These are phyloP conservation scores for Boleophthalmus pectinirostris DNA, from an alignment of 2,113 vertebrate genomes.

Conservation along the genomic window DNA sequence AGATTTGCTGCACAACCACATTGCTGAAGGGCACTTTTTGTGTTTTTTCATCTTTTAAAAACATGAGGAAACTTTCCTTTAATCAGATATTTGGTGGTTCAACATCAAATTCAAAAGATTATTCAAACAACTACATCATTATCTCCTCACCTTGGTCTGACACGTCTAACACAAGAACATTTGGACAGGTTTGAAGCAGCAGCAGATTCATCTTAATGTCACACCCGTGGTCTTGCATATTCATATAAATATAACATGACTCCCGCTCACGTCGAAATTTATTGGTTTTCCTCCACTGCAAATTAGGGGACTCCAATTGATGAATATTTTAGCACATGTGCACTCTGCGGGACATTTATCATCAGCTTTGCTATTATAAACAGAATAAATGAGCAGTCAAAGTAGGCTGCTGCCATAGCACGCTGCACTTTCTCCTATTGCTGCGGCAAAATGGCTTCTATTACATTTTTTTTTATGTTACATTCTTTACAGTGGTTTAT, in stretches of 20 bases:
- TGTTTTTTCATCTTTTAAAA: slow-evolving; percentile 38
- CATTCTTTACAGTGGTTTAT: neutral
- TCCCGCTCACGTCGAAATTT: slow-evolving; percentile 75
- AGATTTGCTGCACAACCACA: slow-evolving; percentile 35
- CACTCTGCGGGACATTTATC: slow-evolving; percentile 96
- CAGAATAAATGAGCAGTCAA: slow-evolving; percentile 98
- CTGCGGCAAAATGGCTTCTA: slow-evolving; percentile 42
- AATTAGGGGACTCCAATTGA: slow-evolving; percentile 82
- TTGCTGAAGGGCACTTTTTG: slow-evolving; percentile 23
- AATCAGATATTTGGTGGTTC: slow-evolving; percentile 53
- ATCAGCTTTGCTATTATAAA: slow-evolving; percentile 90
- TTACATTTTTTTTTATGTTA: slow-evolving; percentile 25
- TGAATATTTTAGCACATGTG: slow-evolving; percentile 99
- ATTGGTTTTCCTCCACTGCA: slow-evolving; percentile 78
- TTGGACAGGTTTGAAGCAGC: slow-evolving; percentile 59
- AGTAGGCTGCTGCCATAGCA: slow-evolving; percentile 86
- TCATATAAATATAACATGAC: slow-evolving; percentile 79
- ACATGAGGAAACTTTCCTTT: slow-evolving; percentile 45
- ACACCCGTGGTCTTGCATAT: slow-evolving; percentile 73
- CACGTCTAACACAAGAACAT: slow-evolving; percentile 48
- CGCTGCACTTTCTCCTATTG: slow-evolving; percentile 56
- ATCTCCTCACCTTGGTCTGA: slow-evolving; percentile 42
- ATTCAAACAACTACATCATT: slow-evolving; percentile 44
- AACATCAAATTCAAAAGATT: slow-evolving; percentile 38
- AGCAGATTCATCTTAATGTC: slow-evolving; percentile 76